phyloP scores from a whole-genome alignment of 2,797 vertebrate species.

The Leucoraja ocellata region DNA sequence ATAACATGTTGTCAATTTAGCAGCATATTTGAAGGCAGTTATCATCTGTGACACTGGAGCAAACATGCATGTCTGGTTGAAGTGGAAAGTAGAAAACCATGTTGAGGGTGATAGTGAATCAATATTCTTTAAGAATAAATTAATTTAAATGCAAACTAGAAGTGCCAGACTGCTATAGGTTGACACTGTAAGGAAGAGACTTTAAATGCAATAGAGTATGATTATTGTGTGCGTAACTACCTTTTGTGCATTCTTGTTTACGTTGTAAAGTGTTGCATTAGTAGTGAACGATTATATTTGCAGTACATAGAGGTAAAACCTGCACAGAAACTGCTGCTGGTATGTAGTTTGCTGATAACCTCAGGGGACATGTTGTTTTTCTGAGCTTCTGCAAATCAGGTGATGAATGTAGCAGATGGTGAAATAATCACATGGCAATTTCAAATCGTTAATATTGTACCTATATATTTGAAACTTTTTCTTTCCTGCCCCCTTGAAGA shows the following conservation, averaged over 20 bases:
- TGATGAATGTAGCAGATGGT: slow-evolving; percentile 1
- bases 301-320: background rate
- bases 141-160: background rate
- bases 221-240: background rate
- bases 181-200: background rate
- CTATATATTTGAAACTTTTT: background rate
- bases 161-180: background rate
- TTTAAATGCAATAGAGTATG: background rate
- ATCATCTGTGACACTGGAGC: background rate
- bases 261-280: background rate
- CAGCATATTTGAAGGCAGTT: background rate
- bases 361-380: background rate
- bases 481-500: background rate
- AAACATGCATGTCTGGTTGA: too few species aligned
- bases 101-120: too few species aligned
- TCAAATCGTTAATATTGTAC: background rate
- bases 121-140: background rate
- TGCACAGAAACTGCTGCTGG: background rate
- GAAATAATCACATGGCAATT: background rate
- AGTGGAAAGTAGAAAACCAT: background rate
- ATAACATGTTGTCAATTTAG: background rate
- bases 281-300: background rate
- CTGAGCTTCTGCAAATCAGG: background rate
- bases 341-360: background rate
- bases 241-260: background rate